Conservation (phyloP, 2,888 invertebrate species). For the Thumatha senex region DNA sequence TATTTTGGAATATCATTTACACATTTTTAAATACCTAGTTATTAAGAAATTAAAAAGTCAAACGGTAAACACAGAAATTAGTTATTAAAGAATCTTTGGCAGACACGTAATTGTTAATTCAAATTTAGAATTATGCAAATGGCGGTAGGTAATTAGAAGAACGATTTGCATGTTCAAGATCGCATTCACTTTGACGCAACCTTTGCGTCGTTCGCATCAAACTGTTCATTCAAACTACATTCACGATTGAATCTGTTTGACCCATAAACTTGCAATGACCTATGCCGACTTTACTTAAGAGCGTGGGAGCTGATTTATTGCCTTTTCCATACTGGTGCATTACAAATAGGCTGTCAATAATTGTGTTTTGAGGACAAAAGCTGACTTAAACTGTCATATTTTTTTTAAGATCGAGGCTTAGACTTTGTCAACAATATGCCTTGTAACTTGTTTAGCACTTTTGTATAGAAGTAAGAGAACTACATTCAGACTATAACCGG, state of each 20-base stretch:
- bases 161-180: slow-evolving; percentile 29
- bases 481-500: slow-evolving; percentile 11
- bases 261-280: slow-evolving; percentile 34
- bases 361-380: slow-evolving; percentile 1
- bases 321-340: slow-evolving; percentile 32
- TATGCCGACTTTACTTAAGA: slow-evolving; percentile 12
- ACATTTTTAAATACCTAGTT: background rate
- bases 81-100: slow-evolving; percentile 10
- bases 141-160: slow-evolving; percentile 22
- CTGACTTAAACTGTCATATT: too few species aligned
- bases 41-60: background rate
- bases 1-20: background rate
- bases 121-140: slow-evolving; percentile 26
- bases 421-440: too few species aligned
- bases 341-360: slow-evolving; percentile 7
- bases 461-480: too few species aligned
- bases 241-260: slow-evolving; percentile 38
- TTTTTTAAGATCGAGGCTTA: too few species aligned
- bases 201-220: slow-evolving; percentile 26
- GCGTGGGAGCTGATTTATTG: slow-evolving; percentile 33
- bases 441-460: too few species aligned
- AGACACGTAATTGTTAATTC: slow-evolving; percentile 14
- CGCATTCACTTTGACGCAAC: slow-evolving; percentile 29
- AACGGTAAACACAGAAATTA: slow-evolving; percentile 1
- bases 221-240: slow-evolving; percentile 24